These are phyloP conservation scores for Chaunax sp. DNA, from an alignment of 2,797 vertebrate species.

Conservation along the genomic window DNA sequence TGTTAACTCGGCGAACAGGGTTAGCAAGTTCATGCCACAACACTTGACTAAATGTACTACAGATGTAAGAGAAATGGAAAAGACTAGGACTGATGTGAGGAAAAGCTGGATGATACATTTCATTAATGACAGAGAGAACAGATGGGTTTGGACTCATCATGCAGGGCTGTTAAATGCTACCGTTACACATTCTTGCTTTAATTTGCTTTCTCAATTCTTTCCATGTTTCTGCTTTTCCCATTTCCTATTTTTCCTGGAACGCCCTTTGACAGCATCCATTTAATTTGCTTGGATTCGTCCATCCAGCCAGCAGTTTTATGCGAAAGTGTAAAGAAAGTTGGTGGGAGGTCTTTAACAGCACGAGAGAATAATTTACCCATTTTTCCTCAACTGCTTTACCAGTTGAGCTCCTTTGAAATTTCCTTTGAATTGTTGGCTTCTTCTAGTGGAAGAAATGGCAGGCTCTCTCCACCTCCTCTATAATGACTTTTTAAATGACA, in stretches of 20 bases:
- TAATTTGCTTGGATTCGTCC: conserved; percentile 18
- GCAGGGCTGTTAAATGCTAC: conserved; percentile 1
- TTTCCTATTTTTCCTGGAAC: conserved; percentile 23
- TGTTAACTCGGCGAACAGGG: conserved; percentile 50
- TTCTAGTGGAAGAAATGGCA: conserved; percentile 1
- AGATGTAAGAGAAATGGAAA: conserved; percentile 39
- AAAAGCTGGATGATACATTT: conserved; percentile 30
- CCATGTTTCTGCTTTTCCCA: conserved; percentile 2
- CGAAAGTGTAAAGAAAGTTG: conserved; percentile 24
- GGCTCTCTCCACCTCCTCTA: conserved; percentile 2
- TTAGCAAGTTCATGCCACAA: conserved; percentile 49
- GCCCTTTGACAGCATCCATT: neutral
- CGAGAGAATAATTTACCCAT: neutral
- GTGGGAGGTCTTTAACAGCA: neutral
- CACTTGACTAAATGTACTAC: conserved; percentile 55
- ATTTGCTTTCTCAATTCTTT: neutral
- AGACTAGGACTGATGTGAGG: conserved; percentile 24
- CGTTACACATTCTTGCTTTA: neutral
- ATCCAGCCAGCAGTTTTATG: conserved; percentile 15
- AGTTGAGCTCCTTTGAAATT: conserved; percentile 9
- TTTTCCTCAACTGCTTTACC: conserved; percentile 6
- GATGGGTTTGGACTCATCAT: conserved; percentile 18
- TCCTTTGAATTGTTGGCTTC: neutral
- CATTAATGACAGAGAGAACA: conserved; percentile 17
- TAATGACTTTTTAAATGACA: conserved; percentile 11